Base-by-base conservation (phyloP, 2,797 vertebrate genomes). In the Phoeniculus purpureus region DNA sequence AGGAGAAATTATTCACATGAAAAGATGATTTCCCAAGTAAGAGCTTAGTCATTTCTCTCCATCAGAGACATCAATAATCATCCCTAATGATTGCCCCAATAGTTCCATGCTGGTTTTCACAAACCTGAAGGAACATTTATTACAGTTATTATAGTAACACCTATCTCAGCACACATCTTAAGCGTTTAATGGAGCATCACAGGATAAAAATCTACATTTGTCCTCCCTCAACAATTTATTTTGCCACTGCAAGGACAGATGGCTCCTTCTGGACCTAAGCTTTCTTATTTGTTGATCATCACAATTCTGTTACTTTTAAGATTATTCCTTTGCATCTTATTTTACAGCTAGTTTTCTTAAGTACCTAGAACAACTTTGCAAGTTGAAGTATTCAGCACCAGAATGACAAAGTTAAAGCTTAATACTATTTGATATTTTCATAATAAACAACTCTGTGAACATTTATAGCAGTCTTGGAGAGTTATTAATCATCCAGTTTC, bases 131-230 rank as follows among this genome's bases (percentile, higher is more conserved):
- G 86, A 92, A 75, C 73, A 89, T 89, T 89, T 87, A 48, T 93
- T 94, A 48, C 37, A 34, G 43, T 85, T 95, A 89, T 93, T 94
- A 56, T 13, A 89, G 85, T 70, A 85, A 85, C 47, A 94, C 81
- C 65, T 85, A 86, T 86, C 91, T 90, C 70, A 80, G 48, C 75
- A 92, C 60, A 85, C 51, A 88, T 91, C 88, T 89, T 91, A 85
- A 82, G 51, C 59, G 56, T 87, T 91, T 93, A 87, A 92, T 92
- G 88, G 78, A 59, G 78, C 78, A 78, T 92, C 72, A 68, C 59
- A 59, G 70, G 59, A 59, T 88, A 87, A 87, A 95, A 96, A 89
- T 92, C 86, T 81, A 47, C 85, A 32, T 91, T 93, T 87, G 37
- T 89, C 48, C 88, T 94, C 81, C 68, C 70, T 7, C 4, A 82